phyloP scores from a whole-genome alignment of 2,113 vertebrate species.

The Plotosus lineatus region DNA sequence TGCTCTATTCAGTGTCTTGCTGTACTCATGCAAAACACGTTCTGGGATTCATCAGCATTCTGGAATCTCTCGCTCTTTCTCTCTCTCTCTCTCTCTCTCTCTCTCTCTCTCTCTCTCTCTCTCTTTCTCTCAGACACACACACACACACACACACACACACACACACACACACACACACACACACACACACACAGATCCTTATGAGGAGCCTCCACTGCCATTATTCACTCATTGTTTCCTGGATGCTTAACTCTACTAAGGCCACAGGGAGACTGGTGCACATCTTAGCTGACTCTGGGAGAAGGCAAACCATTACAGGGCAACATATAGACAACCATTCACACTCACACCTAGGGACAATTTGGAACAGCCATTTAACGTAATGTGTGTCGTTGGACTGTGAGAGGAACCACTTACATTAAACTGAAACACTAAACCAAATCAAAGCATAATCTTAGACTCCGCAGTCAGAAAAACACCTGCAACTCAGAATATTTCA shows the following conservation, averaged over 20 bases:
- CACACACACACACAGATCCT: neutral
- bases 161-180: neutral
- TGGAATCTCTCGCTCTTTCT: neutral
- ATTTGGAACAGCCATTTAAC: no score
- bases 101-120: neutral
- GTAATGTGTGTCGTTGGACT: no score
- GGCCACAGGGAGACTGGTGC: no score
- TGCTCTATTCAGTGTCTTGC: neutral
- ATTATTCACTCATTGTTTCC: no score
- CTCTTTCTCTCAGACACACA: neutral
- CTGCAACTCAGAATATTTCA: neutral
- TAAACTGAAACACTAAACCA: no score
- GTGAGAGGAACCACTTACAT: no score
- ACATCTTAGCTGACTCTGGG: no score
- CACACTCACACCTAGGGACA: no score
- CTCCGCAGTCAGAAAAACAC: neutral
- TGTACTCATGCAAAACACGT: neutral
- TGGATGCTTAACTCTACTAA: no score
- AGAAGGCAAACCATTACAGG: no score
- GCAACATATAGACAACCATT: no score
- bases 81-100: conserved; percentile 20
- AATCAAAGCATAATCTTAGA: neutral
- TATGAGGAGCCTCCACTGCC: neutral
- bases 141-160: neutral
- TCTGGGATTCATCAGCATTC: neutral